Percentiles rank a stretch among this genome's conserved stretches.
These are phyloP conservation scores for Heterodera schachtii DNA, from an alignment of 1,140 invertebrate species.

Conservation along the genomic window DNA sequence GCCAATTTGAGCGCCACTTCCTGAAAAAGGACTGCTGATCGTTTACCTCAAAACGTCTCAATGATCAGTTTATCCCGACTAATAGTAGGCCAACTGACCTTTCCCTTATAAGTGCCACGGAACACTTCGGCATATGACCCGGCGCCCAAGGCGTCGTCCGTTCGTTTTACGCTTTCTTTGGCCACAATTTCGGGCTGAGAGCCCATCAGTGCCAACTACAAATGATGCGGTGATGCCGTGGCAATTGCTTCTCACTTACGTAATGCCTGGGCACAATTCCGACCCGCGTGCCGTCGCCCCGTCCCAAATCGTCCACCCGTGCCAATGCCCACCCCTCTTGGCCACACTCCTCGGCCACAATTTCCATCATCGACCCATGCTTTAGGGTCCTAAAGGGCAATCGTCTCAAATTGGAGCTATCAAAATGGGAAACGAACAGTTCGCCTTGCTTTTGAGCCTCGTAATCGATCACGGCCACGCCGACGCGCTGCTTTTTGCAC, in stretches of 20 bases:
- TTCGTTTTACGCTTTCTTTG: neutral
- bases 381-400: conserved; percentile 12
- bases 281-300: neutral
- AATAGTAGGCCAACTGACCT: neutral
- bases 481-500: conserved; percentile 27
- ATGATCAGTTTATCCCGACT: neutral
- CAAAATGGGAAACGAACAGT: neutral
- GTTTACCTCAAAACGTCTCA: neutral
- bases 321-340: conserved; percentile 40
- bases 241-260: neutral
- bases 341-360: conserved; percentile 34
- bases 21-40: neutral
- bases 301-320: conserved; percentile 16
- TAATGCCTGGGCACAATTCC: conserved; percentile 38
- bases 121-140: conserved; percentile 34
- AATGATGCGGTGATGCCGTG: neutral
- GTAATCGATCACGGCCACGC: conserved; percentile 30
- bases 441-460: conserved; percentile 30
- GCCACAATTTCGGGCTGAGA: conserved; percentile 26
- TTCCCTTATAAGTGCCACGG: conserved; percentile 27
- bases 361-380: conserved; percentile 39
- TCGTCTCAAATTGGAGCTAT: neutral
- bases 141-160: neutral
- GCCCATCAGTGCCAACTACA: conserved; percentile 26
- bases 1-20: conserved; percentile 31